phyloP scores from a whole-genome alignment of 2,888 invertebrate genomes.

The Strigamia transsilvanica region DNA sequence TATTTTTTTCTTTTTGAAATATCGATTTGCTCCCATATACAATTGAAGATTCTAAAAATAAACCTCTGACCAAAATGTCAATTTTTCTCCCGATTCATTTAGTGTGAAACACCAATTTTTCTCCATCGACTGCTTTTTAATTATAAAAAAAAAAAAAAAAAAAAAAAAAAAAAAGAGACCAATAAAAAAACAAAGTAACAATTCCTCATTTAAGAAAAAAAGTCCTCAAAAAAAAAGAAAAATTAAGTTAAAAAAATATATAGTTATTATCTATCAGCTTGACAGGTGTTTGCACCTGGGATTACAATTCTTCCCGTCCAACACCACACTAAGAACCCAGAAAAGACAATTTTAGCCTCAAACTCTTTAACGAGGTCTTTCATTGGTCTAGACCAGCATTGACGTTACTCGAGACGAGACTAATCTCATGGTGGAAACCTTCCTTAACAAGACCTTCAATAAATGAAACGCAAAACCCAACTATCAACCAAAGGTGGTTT shows the following conservation, averaged over 20 bases:
- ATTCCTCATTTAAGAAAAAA: not conserved
- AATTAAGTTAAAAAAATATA: not conserved
- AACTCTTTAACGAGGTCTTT: slow-evolving; percentile 33
- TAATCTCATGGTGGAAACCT: slow-evolving; percentile 16
- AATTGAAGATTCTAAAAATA: slow-evolving; percentile 26
- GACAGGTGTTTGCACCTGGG: slow-evolving; percentile 39
- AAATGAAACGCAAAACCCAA: slow-evolving; percentile 33
- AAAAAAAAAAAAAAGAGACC: no score
- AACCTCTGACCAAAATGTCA: slow-evolving; percentile 40
- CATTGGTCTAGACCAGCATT: not conserved
- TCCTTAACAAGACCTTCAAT: slow-evolving; percentile 29
- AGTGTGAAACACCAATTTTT: not conserved
- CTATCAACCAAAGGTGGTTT: slow-evolving; percentile 20
- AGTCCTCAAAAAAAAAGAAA: not conserved
- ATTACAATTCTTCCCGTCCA: not conserved
- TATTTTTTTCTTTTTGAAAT: not conserved
- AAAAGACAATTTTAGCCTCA: slow-evolving; percentile 37
- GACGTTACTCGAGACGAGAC: slow-evolving; percentile 14
- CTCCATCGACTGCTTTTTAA: not conserved
- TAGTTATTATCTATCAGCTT: slow-evolving; percentile 9
- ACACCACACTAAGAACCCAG: not conserved
- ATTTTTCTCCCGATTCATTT: slow-evolving; percentile 10
- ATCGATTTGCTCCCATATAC: slow-evolving; percentile 10
- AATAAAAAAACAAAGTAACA: no score
- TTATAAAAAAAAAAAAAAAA: not conserved